Conservation (phyloP, 2,888 invertebrate species). For the Pycnomerus fuliginosus region DNA sequence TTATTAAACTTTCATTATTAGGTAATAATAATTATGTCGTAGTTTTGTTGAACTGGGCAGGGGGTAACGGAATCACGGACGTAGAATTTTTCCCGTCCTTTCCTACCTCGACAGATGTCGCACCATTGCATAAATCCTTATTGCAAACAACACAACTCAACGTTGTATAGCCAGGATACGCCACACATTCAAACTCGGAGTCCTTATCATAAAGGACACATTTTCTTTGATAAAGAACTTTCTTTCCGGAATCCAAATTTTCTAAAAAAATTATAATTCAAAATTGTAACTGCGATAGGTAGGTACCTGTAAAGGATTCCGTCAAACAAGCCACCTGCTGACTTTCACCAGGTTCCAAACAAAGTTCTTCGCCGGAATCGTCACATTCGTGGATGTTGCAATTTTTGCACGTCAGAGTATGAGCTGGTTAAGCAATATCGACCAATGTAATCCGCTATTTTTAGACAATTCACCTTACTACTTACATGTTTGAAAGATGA, state of each 20-base stretch:
- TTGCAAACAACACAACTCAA: conserved; percentile 11
- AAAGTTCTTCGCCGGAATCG: conserved; percentile 8
- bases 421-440: no score
- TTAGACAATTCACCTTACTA: no score
- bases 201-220: conserved; percentile 16
- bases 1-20: no score
- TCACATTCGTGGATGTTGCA: conserved; percentile 16
- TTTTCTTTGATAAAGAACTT: conserved; percentile 15
- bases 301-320: conserved; percentile 13
- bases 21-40: no score
- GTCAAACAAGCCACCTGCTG: conserved; percentile 16
- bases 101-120: no score
- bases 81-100: no score
- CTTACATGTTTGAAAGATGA: no score
- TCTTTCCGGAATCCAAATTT: conserved; percentile 9
- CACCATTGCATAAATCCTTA: conserved; percentile 13
- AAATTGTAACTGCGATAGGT: background rate
- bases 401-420: conserved; percentile 12
- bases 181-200: conserved; percentile 12
- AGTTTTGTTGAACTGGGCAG: no score
- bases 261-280: background rate
- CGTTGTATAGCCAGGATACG: conserved; percentile 10
- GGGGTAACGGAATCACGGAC: background rate
- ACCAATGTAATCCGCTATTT: no score
- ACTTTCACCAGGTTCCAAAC: conserved; percentile 19